phyloP scores from a whole-genome alignment of 2,113 vertebrate genomes.

The Fulmarus glacialis region DNA sequence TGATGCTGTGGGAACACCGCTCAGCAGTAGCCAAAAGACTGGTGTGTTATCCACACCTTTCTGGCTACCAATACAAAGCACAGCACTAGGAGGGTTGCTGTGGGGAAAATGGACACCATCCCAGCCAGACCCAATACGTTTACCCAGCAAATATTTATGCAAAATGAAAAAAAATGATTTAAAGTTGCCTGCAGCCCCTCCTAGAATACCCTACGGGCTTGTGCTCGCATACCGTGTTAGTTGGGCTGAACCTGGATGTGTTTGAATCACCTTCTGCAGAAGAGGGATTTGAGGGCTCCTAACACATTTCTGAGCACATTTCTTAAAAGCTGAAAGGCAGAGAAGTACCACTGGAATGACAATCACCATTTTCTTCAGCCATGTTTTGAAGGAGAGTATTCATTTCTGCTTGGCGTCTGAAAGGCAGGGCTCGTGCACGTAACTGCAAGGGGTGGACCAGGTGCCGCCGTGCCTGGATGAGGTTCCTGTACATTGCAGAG shows the following conservation, averaged over 20 bases:
- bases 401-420: neutral
- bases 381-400: neutral
- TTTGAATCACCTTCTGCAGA: neutral
- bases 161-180: neutral
- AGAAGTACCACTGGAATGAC: neutral
- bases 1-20: no score
- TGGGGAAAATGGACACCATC: no score
- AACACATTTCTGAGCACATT: neutral
- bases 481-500: neutral
- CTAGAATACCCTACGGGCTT: neutral
- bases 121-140: no score
- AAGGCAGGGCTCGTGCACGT: neutral
- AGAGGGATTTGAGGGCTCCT: neutral
- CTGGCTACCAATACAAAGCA: no score
- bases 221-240: neutral
- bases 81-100: no score
- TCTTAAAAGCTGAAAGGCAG: neutral
- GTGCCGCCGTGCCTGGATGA: rapidly evolving
- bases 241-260: neutral
- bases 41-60: no score
- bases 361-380: neutral
- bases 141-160: neutral
- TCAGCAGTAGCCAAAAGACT: no score
- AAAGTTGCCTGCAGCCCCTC: neutral
- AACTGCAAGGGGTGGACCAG: neutral